Percentiles rank a stretch among this genome's conserved stretches.
Conservation (phyloP, 2,113 vertebrate genomes). For the Toxotes jaculatrix region DNA sequence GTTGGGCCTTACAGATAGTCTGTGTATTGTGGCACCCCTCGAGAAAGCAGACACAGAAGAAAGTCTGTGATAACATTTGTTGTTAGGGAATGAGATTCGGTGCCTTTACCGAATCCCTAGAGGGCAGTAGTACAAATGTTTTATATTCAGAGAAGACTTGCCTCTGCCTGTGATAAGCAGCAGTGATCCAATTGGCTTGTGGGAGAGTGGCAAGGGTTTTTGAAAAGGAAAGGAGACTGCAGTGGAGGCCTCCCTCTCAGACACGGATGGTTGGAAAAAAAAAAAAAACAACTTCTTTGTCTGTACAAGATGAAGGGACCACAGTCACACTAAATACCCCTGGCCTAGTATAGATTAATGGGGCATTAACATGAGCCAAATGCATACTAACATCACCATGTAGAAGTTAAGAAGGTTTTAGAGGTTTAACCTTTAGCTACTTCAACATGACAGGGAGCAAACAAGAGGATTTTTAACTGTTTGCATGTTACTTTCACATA, state of each 20-base stretch:
- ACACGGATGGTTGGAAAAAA: slow-evolving; percentile 15
- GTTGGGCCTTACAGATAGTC: slow-evolving; percentile 41
- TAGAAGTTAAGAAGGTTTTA: slow-evolving; percentile 28
- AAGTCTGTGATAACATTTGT: slow-evolving; percentile 64
- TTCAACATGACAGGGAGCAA: slow-evolving; percentile 19
- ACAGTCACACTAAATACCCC: slow-evolving; percentile 27
- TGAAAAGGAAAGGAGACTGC: slow-evolving; percentile 35
- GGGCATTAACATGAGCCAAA: slow-evolving; percentile 42
- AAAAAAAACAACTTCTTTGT: slow-evolving; percentile 27
- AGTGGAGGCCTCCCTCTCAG: slow-evolving; percentile 39
- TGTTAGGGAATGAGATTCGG: slow-evolving; percentile 65
- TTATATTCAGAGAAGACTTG: slow-evolving; percentile 66
- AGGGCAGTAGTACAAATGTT: slow-evolving; percentile 76
- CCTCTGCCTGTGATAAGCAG: slow-evolving; percentile 62
- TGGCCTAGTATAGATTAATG: slow-evolving; percentile 23
- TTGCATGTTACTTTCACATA: background rate
- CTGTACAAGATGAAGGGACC: slow-evolving; percentile 28
- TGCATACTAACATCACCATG: slow-evolving; percentile 14
- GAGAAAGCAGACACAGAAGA: slow-evolving; percentile 63
- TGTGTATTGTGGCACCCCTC: slow-evolving; percentile 41
- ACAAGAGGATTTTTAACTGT: slow-evolving; percentile 17
- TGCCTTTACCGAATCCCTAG: slow-evolving; percentile 73
- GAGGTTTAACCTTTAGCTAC: slow-evolving; percentile 26
- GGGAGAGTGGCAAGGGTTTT: slow-evolving; percentile 40
- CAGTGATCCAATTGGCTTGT: slow-evolving; percentile 67